Evolutionary conservation across 2,113 vertebrate genomes (phyloP).

Genomic region (Lucifuga dentata): DNA sequence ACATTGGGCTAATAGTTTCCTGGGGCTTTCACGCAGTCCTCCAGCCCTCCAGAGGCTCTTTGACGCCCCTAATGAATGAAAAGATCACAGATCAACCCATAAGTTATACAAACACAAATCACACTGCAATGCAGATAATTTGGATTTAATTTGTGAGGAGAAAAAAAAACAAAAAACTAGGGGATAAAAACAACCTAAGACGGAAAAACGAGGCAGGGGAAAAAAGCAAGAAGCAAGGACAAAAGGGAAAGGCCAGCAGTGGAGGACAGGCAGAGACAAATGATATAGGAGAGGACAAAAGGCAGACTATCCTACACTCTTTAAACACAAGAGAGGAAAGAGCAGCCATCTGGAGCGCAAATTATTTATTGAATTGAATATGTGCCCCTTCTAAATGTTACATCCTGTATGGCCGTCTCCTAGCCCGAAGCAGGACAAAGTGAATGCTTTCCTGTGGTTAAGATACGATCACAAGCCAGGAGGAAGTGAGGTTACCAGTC

Average conservation of each 20-base stretch:
- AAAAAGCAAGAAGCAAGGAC: not conserved
- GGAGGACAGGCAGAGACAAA: constrained; percentile 16
- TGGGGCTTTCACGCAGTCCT: constrained; percentile 32
- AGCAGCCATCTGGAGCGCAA: constrained; percentile 55
- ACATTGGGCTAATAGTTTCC: constrained; percentile 37
- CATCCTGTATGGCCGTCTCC: constrained; percentile 27
- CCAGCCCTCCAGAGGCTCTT: constrained; percentile 3
- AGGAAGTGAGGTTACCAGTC: not conserved
- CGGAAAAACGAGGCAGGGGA: no score
- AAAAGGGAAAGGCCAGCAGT: constrained; percentile 3
- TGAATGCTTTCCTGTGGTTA: not conserved
- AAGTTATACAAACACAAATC: constrained; percentile 8
- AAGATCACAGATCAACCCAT: constrained; percentile 13
- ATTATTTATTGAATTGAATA: constrained; percentile 46
- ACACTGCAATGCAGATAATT: no score
- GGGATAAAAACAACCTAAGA: no score
- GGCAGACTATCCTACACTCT: constrained; percentile 47
- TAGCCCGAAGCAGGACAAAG: not conserved
- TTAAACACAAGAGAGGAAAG: constrained; percentile 36
- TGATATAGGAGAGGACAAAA: constrained; percentile 42
- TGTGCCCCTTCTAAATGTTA: constrained; percentile 49
- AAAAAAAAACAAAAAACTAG: no score
- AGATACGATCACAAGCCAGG: constrained; percentile 13
- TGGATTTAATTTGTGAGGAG: no score
- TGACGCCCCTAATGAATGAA: constrained; percentile 26